Evolutionary conservation across 2,888 invertebrate species (phyloP).

Genomic region (Cataglyphis rosenhaueri): DNA sequence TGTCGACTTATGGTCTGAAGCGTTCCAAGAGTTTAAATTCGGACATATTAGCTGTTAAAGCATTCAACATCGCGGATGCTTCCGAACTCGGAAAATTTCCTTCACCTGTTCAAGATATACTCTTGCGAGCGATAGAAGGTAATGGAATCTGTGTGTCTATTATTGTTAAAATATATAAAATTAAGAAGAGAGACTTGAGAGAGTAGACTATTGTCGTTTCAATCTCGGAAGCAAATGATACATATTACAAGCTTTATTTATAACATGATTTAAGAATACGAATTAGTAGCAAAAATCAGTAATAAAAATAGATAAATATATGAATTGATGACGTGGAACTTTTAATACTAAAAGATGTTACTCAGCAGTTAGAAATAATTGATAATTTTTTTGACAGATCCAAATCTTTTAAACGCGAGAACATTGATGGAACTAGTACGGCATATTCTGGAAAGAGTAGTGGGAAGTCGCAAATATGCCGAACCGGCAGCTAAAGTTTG

Average conservation of each 20-base stretch:
- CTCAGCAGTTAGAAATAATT: not conserved
- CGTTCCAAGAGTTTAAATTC: constrained; percentile 94
- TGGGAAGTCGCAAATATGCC: constrained; percentile 92
- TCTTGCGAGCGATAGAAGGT: constrained; percentile 92
- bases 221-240: not conserved
- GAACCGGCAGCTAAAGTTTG: constrained; percentile 94
- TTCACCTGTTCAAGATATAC: constrained; percentile 90
- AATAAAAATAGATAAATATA: not conserved
- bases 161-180: not conserved
- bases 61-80: constrained; percentile 87
- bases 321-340: not conserved
- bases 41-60: constrained; percentile 89
- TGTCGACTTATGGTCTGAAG: constrained; percentile 87
- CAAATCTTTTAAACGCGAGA: constrained; percentile 91
- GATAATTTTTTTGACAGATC: constrained; percentile 86
- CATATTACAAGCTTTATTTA: constrained; percentile 7
- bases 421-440: constrained; percentile 95
- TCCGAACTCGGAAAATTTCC: constrained; percentile 92
- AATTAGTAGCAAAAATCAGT: not conserved
- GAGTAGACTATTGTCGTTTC: not conserved
- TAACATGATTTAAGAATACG: not conserved
- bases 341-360: not conserved
- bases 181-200: not conserved
- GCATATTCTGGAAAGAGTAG: constrained; percentile 92
- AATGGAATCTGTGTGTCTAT: constrained; percentile 52